Evolutionary conservation across 2,888 invertebrate genomes (phyloP).

Genomic region (Syrista parreyssii): DNA sequence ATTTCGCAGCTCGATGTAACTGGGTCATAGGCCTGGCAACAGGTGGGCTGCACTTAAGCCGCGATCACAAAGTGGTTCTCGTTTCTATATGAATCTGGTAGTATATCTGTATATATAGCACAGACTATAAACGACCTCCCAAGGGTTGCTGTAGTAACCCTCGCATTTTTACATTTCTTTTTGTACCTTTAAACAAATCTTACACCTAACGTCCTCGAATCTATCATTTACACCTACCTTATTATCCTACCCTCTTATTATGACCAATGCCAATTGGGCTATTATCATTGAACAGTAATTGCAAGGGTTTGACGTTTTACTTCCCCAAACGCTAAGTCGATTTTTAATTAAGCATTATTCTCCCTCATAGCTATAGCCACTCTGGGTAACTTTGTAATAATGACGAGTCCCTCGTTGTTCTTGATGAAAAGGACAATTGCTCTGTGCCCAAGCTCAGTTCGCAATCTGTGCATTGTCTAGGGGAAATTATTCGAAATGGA

Average conservation of each 20-base stretch:
- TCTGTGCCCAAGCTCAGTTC: background rate
- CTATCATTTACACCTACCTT: background rate
- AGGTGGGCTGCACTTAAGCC: slow-evolving; percentile 51
- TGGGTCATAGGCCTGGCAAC: slow-evolving; percentile 51
- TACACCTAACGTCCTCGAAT: background rate
- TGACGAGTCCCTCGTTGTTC: background rate
- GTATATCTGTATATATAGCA: background rate
- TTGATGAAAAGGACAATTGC: background rate
- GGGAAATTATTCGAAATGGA: background rate
- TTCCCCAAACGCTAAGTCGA: too few relatives aligned
- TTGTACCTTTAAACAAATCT: background rate
- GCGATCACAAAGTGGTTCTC: slow-evolving; percentile 7
- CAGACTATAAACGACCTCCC: background rate
- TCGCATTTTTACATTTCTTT: background rate
- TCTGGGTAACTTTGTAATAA: background rate
- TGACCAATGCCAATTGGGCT: background rate
- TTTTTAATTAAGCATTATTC: too few relatives aligned
- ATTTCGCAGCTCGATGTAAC: background rate
- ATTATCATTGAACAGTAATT: background rate
- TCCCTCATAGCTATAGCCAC: background rate
- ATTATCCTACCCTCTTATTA: background rate
- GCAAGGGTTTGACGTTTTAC: background rate
- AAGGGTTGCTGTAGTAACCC: background rate
- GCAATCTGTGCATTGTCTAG: background rate
- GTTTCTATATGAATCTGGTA: background rate